Percentiles rank a stretch among this genome's conserved stretches.
Evolutionary conservation across 2,113 vertebrate species (phyloP).

Genomic region (Camarhynchus parvulus): DNA sequence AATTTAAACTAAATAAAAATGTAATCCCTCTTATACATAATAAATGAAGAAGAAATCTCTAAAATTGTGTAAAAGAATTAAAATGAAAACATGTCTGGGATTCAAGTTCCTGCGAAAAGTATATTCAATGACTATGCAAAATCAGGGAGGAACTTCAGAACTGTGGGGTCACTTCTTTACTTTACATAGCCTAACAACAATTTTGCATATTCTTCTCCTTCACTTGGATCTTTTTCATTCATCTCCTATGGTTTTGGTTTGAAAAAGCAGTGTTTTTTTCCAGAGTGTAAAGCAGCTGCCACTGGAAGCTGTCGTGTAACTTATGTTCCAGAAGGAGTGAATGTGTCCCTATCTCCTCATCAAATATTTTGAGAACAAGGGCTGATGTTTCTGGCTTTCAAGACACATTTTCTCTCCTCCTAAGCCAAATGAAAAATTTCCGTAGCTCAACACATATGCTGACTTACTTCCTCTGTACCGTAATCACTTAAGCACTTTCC

Average conservation of each 20-base stretch:
- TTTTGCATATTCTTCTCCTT: background rate
- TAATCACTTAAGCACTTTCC: background rate
- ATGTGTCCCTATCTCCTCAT: conserved; percentile 29
- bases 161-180: background rate
- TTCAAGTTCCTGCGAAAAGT: background rate
- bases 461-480: background rate
- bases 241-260: background rate
- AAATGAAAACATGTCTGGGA: background rate
- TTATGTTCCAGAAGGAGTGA: background rate
- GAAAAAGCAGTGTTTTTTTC: background rate
- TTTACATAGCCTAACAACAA: background rate
- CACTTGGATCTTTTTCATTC: background rate
- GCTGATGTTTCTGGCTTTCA: conserved; percentile 47
- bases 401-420: background rate
- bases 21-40: background rate
- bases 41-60: background rate
- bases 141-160: background rate
- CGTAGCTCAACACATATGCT: background rate
- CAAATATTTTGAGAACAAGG: conserved; percentile 57
- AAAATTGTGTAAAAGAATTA: background rate
- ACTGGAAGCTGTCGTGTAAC: conserved; percentile 12
- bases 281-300: conserved; percentile 32
- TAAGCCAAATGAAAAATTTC: conserved; percentile 6
- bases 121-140: background rate
- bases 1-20: conserved; percentile 19